Evolutionary conservation across 2,888 invertebrate species (phyloP), one percentile per base, ranked within the genome.

Genomic region (Orgyia antiqua): DNA sequence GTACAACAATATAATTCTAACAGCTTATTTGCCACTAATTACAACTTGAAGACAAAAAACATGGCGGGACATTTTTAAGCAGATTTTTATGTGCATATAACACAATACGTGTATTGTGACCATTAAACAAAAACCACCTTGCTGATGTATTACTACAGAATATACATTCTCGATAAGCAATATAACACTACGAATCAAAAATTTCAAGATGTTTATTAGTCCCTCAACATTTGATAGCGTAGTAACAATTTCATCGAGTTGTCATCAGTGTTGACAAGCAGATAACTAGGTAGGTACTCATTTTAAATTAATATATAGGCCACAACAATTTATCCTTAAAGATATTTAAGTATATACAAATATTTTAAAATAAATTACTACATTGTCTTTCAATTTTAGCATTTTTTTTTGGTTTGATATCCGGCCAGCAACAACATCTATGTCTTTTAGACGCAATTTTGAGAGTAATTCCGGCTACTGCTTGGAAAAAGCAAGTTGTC

Each of bases 1-100:
- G 76, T 79, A 79, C 76, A 79, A 76, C 62, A 60, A 68, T 67
- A 66, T 68, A 64, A 67, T 61, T 51, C 55, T 73, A 70, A 62
- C 62, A 62, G 58, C 52, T n/a, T n/a, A 39, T 58, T 64, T 64
- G 57, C 64, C 59, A 61, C 45, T 55, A 51, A 53, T 45, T 48
- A 13, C n/a, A 50, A 46, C 49, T 64, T 59, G 61, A 68, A 57
- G 64, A 63, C 65, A 73, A 64, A 62, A 53, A 63, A 54, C 43
- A 55, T 59, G 52, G 59, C 64, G 43, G 49, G 40, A 45, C 49
- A 61, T 42, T 40, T 36, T 37, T 42, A 52, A 52, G 51, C 51
- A 48, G 45, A 39, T 43, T 26, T 40, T n/a, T n/a, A n/a, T n/a
- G n/a, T n/a, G n/a, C n/a, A 42, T 21, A 33, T 48, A 42, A 38